Base-by-base conservation (phyloP, 2,797 vertebrate species). In the Molossus molossus region DNA sequence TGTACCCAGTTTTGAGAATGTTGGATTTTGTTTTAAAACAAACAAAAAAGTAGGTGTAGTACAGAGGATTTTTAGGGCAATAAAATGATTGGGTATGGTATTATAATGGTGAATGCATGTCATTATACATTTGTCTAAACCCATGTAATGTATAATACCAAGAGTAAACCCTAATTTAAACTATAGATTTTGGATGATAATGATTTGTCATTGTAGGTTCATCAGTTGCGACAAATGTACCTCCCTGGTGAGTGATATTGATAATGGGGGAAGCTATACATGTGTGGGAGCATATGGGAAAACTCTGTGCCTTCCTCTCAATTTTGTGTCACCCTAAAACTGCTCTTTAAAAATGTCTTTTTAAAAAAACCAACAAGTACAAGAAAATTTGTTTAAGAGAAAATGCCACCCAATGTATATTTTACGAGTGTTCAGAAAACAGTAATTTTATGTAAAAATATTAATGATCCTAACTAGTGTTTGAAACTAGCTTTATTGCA, bases 391-490 rank as follows among this genome's bases (percentile, higher is more conserved):
- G 55, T 45, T 55, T 29, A 70, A 89, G 87, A 91, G 29, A 64
- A 86, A 21, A 48, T 90, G 12, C 50, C 21, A 50, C 64, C 29
- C 33, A 85, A 40, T 3, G 14, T 83, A 21, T 72, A 70, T 76
- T 92, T 90, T 95, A 77, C 53, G 57, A 84, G 8, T 87, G 69
- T 75, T 95, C 75, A 82, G 33, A 90, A 82, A 83, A 79, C 55
- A 86, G 29, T 81, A 95, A 76, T 58, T 94, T 89, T 85, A 58
- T 89, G 27, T 85, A 64, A 65, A 75, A 92, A 86, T 83, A 65
- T 48, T 53, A 45, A 45, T 72, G 40, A 58, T 55, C 57, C 20
- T 89, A 67, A 48, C 62, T 80, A 84, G 45, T 73, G 17, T 86
- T 86, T 81, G 23, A 65, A 89, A 12, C n/a, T 45, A 91, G 62